Conservation (phyloP, 2,888 invertebrate species). For the Listrodromus nycthemerus region DNA sequence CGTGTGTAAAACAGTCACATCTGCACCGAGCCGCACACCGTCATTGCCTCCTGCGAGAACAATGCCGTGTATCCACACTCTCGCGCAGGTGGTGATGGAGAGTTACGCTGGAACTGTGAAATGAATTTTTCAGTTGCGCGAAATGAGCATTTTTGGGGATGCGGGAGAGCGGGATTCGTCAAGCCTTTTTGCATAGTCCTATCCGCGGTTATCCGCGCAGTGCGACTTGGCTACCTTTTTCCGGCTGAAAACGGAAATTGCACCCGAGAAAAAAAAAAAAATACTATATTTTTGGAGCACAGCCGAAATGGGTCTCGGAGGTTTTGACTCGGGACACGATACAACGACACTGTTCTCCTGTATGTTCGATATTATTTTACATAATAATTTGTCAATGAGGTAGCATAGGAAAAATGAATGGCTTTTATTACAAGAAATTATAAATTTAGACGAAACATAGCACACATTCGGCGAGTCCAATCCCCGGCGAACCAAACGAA, state of each 20-base stretch:
- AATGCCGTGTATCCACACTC: constrained; percentile 20
- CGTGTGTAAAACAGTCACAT: constrained; percentile 2
- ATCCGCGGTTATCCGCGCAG: constrained; percentile 26
- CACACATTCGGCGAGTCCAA: constrained; percentile 3
- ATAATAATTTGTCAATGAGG: too few relatives aligned
- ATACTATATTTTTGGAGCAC: not conserved
- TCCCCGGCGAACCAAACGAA: constrained; percentile 31
- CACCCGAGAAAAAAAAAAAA: too few relatives aligned
- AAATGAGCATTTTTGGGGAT: constrained; percentile 64
- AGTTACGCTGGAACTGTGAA: constrained; percentile 51
- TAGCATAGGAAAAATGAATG: not conserved
- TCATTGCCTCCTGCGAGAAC: constrained; percentile 36
- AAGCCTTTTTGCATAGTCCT: constrained; percentile 19
- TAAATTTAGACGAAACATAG: constrained; percentile 40
- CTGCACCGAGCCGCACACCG: constrained; percentile 18
- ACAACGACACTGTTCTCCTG: too few relatives aligned
- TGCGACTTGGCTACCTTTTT: not conserved
- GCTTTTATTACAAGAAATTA: not conserved
- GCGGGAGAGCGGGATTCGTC: constrained; percentile 17
- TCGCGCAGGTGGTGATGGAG: not conserved
- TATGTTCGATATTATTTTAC: too few relatives aligned
- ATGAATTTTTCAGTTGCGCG: constrained; percentile 67
- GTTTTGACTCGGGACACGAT: too few relatives aligned
- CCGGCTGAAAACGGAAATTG: too few relatives aligned
- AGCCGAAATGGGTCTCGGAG: too few relatives aligned